Base-by-base conservation (phyloP, 2,113 vertebrate species). In the Silurus asotus region DNA sequence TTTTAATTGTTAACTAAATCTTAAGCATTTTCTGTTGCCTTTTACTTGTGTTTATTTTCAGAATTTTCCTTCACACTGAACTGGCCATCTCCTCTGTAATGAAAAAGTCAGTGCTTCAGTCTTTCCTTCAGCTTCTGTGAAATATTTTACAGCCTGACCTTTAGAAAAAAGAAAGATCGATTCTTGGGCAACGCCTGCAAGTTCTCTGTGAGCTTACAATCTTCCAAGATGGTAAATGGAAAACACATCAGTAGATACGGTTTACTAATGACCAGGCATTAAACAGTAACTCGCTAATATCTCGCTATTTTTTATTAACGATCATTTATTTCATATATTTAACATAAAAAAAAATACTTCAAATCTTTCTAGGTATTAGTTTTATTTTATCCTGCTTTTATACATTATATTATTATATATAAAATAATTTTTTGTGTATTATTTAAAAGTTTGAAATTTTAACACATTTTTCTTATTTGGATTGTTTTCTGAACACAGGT, bases 91-190 rank as follows among this genome's bases (percentile, higher is more conserved):
- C 48, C 14, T 64, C 23, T 76, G 72, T 17, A 64, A 11, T 53
- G 15, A 58, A 84, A 84, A 25, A 25, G 14, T 84, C 59, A 76
- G 9, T 13, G 58, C 56, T 37, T 61, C 69, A 37, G 17, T 84
- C 55, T 81, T 9, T 76, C 51, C 28, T 51, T 11, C 28, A 61
- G 19, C 23, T 55, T 77, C 56, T 51, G 19, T 49, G 62, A 37
- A 83, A 59, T 53, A n/a, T 74, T 70, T 58, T 58, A 11, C 1
- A 76, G 79, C 53, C 61, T 78, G 87, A 85, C 87, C 79, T 85
- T 88, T 82, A 65, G 51, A 45, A 51, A 85, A 70, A 88, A 53
- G 13, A 53, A 37, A 85, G 77, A 88, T 85, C 84, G 79, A 62
- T 72, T 82, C 20, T 10, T 62, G 62, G 65, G 6, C 59, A 37